Evolutionary conservation across 2,113 vertebrate genomes (phyloP).

Genomic region (Candoia aspera): DNA sequence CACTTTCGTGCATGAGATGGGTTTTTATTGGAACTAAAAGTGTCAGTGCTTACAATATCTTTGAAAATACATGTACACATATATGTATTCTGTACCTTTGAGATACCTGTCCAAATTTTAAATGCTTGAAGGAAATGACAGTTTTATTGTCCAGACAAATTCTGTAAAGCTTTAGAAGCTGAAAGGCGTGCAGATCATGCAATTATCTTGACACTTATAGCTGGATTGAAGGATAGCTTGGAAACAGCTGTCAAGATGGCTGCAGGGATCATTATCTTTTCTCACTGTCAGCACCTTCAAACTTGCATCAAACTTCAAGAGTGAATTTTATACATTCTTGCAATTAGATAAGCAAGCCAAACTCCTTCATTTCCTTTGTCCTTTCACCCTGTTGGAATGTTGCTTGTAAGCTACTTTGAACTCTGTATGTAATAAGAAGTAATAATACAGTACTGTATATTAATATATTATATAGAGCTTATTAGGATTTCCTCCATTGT

Average conservation of each 20-base stretch:
- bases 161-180: neutral
- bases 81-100: neutral
- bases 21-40: no score
- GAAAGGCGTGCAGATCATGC: constrained; percentile 16
- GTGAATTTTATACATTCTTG: constrained; percentile 26
- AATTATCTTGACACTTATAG: constrained; percentile 14
- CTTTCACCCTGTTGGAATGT: neutral
- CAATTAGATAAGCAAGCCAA: neutral
- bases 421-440: constrained; percentile 38
- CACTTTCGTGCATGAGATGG: no score
- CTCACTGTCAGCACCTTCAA: constrained; percentile 31
- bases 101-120: neutral
- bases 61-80: neutral
- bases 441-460: constrained; percentile 51
- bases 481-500: neutral
- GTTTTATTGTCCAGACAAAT: neutral
- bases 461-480: constrained; percentile 19
- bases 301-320: constrained; percentile 44
- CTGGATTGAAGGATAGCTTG: constrained; percentile 3
- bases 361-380: neutral
- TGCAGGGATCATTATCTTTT: constrained; percentile 2
- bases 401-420: neutral
- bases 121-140: neutral
- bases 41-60: no score
- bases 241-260: constrained; percentile 24